These are phyloP conservation scores for Antheraea yamamai DNA, from an alignment of 2,888 invertebrate genomes.

Conservation along the genomic window DNA sequence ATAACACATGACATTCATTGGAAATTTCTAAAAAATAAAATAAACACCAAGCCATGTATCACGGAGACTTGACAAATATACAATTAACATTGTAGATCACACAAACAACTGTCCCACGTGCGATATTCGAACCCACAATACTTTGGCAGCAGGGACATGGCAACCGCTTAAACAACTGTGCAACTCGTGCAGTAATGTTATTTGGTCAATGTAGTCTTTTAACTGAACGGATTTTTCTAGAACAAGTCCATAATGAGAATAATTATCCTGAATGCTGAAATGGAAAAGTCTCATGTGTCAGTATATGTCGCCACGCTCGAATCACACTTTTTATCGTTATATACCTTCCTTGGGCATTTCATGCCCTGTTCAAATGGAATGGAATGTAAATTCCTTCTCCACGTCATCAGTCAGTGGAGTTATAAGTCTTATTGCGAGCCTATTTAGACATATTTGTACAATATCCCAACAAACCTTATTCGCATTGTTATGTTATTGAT, in stretches of 20 bases:
- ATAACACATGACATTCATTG: conserved; percentile 25
- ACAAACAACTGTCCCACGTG: no score
- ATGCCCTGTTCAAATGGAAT: background rate
- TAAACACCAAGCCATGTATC: no score
- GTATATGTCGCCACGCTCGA: background rate
- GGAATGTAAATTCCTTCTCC: background rate
- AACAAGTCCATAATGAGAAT: background rate
- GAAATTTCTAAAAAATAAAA: background rate
- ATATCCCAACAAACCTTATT: no score
- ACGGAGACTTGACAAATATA: no score
- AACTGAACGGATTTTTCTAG: background rate
- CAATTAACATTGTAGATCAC: no score
- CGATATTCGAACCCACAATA: no score
- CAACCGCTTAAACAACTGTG: no score
- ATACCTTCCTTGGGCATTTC: background rate
- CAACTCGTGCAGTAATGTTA: no score
- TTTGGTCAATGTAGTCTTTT: no score
- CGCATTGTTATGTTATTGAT: background rate
- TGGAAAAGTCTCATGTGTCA: background rate
- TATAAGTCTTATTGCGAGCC: background rate
- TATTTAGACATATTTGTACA: background rate
- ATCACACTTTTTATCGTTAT: background rate
- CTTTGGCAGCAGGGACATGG: no score
- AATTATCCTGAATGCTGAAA: background rate
- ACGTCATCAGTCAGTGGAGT: background rate